Conservation (phyloP, 2,113 vertebrate species). For the cat (Felis catus) region F.catus_Fca126_mat1.0 CM031421.1:78551001-78551500, state of each 20-base stretch:
- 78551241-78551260: background rate
- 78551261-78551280: background rate
- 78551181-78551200: background rate
- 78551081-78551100: background rate
- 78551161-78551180: background rate
- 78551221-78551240: background rate
- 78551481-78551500: background rate
- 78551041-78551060: background rate
- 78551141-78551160: background rate
- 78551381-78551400: background rate
- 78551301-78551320: background rate
- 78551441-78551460: background rate
- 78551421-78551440: background rate
- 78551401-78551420: background rate
- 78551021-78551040: background rate
- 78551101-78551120: background rate
- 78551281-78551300: background rate
- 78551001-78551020: background rate
- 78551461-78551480: background rate
- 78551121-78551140: background rate
- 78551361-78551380: background rate
- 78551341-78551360: background rate
- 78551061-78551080: background rate
- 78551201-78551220: background rate
- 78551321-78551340: background rate